A percentile compares a stretch with the other conserved stretches of the same genome.
Evolutionary conservation across 2,888 invertebrate species (phyloP).

Genomic region (Daptonema setosum): DNA sequence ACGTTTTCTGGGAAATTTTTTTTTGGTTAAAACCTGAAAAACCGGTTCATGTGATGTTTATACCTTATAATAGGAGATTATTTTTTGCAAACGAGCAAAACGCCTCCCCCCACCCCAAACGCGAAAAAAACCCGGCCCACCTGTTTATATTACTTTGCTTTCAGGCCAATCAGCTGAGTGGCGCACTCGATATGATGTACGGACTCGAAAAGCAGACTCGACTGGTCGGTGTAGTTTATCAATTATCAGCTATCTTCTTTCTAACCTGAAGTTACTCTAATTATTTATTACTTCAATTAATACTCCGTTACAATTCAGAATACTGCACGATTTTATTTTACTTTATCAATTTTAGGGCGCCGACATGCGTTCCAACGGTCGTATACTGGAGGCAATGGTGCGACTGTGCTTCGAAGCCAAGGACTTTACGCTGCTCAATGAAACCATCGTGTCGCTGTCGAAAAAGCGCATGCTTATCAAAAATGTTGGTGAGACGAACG

Average conservation of each 20-base stretch:
- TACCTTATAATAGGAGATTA: too few relatives aligned
- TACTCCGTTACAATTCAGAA: too few relatives aligned
- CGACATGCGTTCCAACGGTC: slow-evolving; percentile 79
- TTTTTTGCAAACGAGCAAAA: too few relatives aligned
- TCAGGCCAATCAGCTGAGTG: slow-evolving; percentile 59
- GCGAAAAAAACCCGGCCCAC: too few relatives aligned
- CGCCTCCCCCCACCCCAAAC: too few relatives aligned
- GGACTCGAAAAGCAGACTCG: slow-evolving; percentile 85
- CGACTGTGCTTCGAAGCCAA: slow-evolving; percentile 60
- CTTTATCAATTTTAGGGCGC: slow-evolving; percentile 45
- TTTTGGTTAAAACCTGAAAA: too few relatives aligned
- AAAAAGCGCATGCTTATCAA: slow-evolving; percentile 87
- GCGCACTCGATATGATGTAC: slow-evolving; percentile 73
- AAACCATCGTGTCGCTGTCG: slow-evolving; percentile 66
- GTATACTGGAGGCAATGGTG: slow-evolving; percentile 73
- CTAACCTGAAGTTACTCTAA: too few relatives aligned
- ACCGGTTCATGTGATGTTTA: too few relatives aligned
- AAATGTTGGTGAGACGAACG: slow-evolving; percentile 12
- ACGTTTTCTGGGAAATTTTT: too few relatives aligned
- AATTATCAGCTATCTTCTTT: too few relatives aligned
- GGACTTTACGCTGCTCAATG: slow-evolving; percentile 77
- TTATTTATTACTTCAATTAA: too few relatives aligned
- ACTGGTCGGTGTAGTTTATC: slow-evolving; percentile 2
- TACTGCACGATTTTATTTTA: too few relatives aligned
- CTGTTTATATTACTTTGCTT: slow-evolving; percentile 10